A percentile compares a stretch with the other conserved stretches of the same genome.
Evolutionary conservation across 2,797 vertebrate genomes (phyloP).

Genomic region (Platalea minor): DNA sequence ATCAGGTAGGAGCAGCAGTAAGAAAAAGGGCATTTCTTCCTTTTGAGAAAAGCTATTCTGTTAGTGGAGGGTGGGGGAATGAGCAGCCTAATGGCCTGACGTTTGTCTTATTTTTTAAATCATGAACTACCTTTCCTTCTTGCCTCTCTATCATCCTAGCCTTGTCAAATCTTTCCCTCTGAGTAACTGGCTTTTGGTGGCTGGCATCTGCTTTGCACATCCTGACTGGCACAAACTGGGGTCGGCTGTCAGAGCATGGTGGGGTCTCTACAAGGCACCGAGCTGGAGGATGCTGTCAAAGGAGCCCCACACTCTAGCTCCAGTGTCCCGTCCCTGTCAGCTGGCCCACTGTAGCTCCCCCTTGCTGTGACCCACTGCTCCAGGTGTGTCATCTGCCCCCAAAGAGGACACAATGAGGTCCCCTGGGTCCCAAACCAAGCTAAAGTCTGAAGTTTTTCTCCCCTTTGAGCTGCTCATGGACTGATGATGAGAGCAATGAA

Average conservation of each 20-base stretch:
- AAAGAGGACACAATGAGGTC: neutral
- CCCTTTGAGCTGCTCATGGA: neutral
- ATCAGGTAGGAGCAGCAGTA: neutral
- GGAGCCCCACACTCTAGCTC: neutral
- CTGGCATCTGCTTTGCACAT: neutral
- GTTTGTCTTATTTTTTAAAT: neutral
- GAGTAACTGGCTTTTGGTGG: neutral
- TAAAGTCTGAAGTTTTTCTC: neutral
- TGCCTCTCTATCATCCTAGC: neutral
- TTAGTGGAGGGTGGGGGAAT: neutral
- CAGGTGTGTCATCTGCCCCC: neutral
- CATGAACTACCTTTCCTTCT: neutral
- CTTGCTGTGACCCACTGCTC: neutral
- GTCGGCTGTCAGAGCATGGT: neutral
- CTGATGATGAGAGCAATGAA: neutral
- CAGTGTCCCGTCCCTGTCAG: neutral
- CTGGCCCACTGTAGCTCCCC: neutral
- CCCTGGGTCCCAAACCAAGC: neutral
- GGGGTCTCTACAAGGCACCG: neutral
- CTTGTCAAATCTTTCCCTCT: neutral
- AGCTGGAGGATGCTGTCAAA: neutral
- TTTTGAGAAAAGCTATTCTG: neutral
- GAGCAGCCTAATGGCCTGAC: neutral
- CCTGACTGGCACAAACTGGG: accelerated
- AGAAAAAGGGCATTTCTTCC: neutral